Base-by-base conservation (phyloP, 1,140 invertebrate genomes). In the Portunus trituberculatus region DNA sequence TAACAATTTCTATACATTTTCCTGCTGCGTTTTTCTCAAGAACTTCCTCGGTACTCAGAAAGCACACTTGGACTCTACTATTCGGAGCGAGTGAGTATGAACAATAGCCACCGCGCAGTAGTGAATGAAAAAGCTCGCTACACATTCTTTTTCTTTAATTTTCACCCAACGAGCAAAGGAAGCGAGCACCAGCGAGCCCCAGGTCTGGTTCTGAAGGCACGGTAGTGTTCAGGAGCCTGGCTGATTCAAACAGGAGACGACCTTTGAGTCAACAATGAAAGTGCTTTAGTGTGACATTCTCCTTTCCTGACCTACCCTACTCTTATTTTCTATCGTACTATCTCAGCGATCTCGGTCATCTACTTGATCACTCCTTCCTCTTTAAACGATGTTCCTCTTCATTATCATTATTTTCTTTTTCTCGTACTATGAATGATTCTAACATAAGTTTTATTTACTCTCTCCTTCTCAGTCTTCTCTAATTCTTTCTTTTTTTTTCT, bases 1-100 rank as follows among this genome's bases (percentile, higher is more conserved):
- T 59, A 59, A 59, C 52, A 20, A n/a, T 46, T 46, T 88, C 86
- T 88, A 88, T 88, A 39, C 8, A 29, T 88, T 88, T 88, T 88
- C n/a, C 45, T 31, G 0, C 8, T 88, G 0, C 14, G 20, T 88
- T 32, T 45, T 39, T 45, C 32, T 16, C n/a, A 45, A 88, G 52
- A 59, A 59, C 52, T 59, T 14, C 52, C 52, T 10, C 12, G 52
- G 12, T 39, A 39, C 39, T 39, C 39, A 29, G 76, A n/a, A n/a
- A 7, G 8, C n/a, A 25, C 67, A 76, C 67, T n/a, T 20, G 20
- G 4, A 76, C 67, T n/a, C n/a, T 76, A 7, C 20, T 76, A 76
- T 20, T 20, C 20, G 12, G 67, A 76, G 20, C 6, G 67, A n/a
- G 67, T n/a, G 67, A 76, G 67, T 2, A n/a, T 76, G n/a, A 76